These are phyloP conservation scores for Metallyticus violacea DNA, from an alignment of 2,888 invertebrate species.

Conservation along the genomic window DNA sequence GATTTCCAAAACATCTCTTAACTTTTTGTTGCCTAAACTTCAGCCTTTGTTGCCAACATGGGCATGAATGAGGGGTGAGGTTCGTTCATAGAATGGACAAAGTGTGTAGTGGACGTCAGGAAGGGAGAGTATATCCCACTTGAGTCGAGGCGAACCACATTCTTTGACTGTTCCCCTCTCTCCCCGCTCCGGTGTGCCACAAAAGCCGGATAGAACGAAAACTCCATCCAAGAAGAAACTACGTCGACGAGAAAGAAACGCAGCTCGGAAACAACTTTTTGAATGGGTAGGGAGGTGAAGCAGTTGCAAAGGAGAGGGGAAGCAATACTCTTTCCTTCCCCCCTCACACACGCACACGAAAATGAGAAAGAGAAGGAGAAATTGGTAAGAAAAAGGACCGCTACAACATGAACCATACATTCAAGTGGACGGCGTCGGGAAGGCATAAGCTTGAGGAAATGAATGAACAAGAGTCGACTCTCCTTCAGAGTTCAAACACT, in stretches of 20 bases:
- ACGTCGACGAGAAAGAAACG: neutral
- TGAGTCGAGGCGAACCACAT: conserved; percentile 33
- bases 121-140: conserved; percentile 15
- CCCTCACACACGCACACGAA: neutral
- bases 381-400: neutral
- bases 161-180: conserved; percentile 17
- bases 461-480: neutral
- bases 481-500: neutral
- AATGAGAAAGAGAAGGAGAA: neutral
- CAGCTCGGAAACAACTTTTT: neutral
- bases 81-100: neutral
- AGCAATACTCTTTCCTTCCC: neutral
- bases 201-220: too few relatives aligned
- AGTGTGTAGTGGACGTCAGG: neutral
- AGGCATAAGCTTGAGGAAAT: neutral
- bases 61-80: neutral
- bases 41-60: neutral
- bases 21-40: too few relatives aligned
- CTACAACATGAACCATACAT: neutral
- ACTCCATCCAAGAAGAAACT: neutral
- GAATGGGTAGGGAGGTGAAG: too few relatives aligned
- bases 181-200: too few relatives aligned
- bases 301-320: too few relatives aligned
- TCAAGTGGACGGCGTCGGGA: neutral
- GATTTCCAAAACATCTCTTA: too few relatives aligned